These are phyloP conservation scores for Cryptoblepharus egeriae DNA, from an alignment of 2,797 vertebrate genomes.

Conservation along the genomic window DNA sequence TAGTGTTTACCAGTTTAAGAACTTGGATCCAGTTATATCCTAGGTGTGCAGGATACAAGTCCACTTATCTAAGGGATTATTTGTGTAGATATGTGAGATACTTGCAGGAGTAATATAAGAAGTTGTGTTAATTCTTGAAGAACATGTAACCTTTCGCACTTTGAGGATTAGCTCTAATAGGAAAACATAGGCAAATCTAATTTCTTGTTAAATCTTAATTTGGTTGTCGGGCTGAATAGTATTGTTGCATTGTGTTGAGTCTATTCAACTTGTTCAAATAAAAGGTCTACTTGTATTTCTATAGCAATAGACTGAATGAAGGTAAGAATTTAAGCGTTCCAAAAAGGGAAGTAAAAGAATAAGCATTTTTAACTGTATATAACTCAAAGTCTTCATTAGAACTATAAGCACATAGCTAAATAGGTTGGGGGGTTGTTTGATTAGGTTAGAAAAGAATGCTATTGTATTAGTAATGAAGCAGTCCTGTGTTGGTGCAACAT, in stretches of 20 bases:
- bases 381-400: background rate
- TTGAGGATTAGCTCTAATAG: slow-evolving; percentile 1
- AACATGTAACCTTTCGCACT: slow-evolving; percentile 2
- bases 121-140: background rate
- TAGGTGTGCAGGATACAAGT: background rate
- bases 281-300: slow-evolving; percentile 44
- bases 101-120: background rate
- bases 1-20: background rate
- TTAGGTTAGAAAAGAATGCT: too few species aligned
- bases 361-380: slow-evolving; percentile 8
- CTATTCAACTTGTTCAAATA: slow-evolving; percentile 47
- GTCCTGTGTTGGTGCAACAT: background rate
- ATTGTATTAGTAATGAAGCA: too few species aligned
- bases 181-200: background rate
- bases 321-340: slow-evolving; percentile 21
- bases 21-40: background rate
- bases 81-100: background rate
- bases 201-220: background rate
- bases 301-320: slow-evolving; percentile 35
- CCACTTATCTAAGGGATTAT: background rate
- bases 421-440: slow-evolving; percentile 24
- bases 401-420: background rate
- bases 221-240: slow-evolving; percentile 37
- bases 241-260: slow-evolving; percentile 57
- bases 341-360: background rate